These are phyloP conservation scores for Lindbergichthys nudifrons DNA, from an alignment of 2,797 vertebrate genomes.

Conservation along the genomic window DNA sequence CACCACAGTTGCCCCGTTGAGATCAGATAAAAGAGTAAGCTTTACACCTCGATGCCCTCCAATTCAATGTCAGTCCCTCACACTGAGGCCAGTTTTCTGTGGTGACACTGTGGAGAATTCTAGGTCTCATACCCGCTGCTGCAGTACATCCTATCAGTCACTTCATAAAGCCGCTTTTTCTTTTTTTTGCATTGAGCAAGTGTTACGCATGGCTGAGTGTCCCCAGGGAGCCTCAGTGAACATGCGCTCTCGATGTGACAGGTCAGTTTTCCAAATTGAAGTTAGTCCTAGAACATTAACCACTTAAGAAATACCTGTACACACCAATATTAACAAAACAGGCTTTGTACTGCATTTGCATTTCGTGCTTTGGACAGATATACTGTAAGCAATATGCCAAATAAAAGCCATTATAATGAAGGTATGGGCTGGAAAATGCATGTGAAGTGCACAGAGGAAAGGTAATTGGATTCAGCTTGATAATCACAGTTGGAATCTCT, in stretches of 20 bases:
- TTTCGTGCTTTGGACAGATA: not conserved
- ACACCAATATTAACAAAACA: not conserved
- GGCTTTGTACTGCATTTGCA: not conserved
- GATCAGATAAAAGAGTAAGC: constrained; percentile 62
- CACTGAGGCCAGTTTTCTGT: constrained; percentile 45
- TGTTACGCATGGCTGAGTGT: constrained; percentile 60
- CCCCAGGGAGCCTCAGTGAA: constrained; percentile 59
- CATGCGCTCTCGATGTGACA: constrained; percentile 65
- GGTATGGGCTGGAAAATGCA: constrained; percentile 7
- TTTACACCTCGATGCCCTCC: constrained; percentile 48
- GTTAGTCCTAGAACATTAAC: constrained; percentile 48
- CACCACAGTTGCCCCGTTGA: constrained; percentile 33
- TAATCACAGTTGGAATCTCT: constrained; percentile 61
- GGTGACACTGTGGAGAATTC: constrained; percentile 60
- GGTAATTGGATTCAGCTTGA: constrained; percentile 54
- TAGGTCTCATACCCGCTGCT: constrained; percentile 42
- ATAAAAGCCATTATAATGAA: constrained; percentile 4
- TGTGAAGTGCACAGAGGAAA: constrained; percentile 21
- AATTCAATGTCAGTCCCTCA: constrained; percentile 58
- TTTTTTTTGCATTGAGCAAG: constrained; percentile 50
- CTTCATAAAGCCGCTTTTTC: constrained; percentile 43
- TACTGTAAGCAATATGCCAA: not conserved
- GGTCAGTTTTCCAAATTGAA: constrained; percentile 56
- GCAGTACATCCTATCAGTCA: constrained; percentile 58
- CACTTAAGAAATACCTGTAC: constrained; percentile 26